Base-by-base conservation (phyloP, 2,888 invertebrate genomes). In the Nomada hirtipes region DNA sequence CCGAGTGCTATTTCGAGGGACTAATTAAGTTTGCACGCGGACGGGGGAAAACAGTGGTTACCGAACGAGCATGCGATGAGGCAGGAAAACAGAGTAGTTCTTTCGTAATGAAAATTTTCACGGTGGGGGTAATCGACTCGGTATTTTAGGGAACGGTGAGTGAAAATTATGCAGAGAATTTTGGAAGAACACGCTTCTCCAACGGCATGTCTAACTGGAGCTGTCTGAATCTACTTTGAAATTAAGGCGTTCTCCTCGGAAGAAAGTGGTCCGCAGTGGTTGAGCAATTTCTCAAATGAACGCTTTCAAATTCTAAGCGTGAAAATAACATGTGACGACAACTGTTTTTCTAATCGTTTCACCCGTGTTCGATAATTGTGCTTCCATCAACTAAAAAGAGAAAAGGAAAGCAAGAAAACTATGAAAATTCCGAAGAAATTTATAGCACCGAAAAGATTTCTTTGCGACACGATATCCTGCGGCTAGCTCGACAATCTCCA, bases 21-120 rank as follows among this genome's bases (percentile, higher is more conserved):
- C 82, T 85, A 89, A 90, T 89, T 88, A 86, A 89, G 90, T 89
- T 89, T 68, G 76, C 83, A 80, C 76, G 65, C 68, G 76, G 78
- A 71, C 72, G 75, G 50, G 67, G 79, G 47, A 72, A 74, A 85
- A 77, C 89, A 82, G 65, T 83, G 74, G 59, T 79, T 70, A 84
- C 86, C 89, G 68, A 88, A 87, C 36, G 52, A 29, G 26, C 44
- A 7, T 2, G 20, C 42, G 13, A 18, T 15, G 23, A 42, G 7
- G 74, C n/a, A 50, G 36, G 67, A 23, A 36, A 9, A 13, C 10
- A 2, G 69, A n/a, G 68, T 18, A 36, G 42, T n/a, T 44, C 65
- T 47, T 65, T 60, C 13, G 60, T n/a, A 60, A 75, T 68, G 53
- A 76, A 68, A 75, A 68, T 61, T 53, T 61, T 18, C 0, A 36